These are phyloP conservation scores for Alouatta palliata DNA, from an alignment of 2,113 vertebrate genomes.

Conservation along the genomic window DNA sequence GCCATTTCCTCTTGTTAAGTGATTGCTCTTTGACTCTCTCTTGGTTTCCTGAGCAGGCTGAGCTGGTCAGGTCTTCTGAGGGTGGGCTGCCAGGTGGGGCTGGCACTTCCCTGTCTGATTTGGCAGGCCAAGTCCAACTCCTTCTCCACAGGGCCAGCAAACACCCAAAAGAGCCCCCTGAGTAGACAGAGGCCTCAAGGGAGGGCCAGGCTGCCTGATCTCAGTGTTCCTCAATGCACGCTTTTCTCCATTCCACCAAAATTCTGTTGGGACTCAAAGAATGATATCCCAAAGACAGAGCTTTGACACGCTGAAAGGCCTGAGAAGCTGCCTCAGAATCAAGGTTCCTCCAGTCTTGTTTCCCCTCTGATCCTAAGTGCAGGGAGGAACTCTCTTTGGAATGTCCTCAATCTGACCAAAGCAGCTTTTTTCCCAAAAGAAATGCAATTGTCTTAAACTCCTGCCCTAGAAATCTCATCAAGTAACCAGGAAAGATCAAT, in stretches of 20 bases:
- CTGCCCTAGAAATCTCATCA: background rate
- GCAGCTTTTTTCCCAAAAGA: background rate
- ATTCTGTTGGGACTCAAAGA: background rate
- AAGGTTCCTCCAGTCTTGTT: background rate
- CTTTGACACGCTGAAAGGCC: background rate
- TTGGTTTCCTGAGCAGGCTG: background rate
- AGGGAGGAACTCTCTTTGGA: background rate
- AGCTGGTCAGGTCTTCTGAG: background rate
- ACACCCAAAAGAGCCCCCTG: background rate
- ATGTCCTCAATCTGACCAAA: background rate
- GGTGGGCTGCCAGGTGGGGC: background rate
- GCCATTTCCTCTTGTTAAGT: constrained; percentile 50
- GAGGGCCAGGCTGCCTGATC: background rate
- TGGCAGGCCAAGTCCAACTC: background rate
- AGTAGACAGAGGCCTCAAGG: background rate
- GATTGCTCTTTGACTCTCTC: background rate
- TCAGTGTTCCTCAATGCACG: background rate
- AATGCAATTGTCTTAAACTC: background rate
- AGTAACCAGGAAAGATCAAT: background rate
- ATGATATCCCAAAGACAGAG: background rate
- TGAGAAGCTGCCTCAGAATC: background rate
- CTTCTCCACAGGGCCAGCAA: background rate
- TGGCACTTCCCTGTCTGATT: background rate
- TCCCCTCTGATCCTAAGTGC: background rate
- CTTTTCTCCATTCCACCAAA: background rate